phyloP scores from a whole-genome alignment of 2,113 vertebrate species.

The Marcusenius ussheri region DNA sequence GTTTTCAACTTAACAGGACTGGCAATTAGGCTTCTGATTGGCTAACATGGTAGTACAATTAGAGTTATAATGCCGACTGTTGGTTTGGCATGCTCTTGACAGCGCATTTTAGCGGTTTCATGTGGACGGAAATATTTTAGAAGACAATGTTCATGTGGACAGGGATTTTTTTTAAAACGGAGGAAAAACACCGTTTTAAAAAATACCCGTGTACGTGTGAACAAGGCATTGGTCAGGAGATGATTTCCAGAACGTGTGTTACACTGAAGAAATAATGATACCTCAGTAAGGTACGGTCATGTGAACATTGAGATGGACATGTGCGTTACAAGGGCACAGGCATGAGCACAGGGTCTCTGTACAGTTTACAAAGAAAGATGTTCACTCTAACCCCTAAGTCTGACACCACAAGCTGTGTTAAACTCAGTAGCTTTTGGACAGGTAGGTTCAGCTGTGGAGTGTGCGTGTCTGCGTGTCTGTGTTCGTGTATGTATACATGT shows the following conservation, averaged over 20 bases:
- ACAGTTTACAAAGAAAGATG: conserved; percentile 27
- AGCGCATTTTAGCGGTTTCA: too few species aligned
- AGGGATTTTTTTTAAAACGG: too few species aligned
- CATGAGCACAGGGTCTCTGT: conserved; percentile 38
- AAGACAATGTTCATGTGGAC: too few species aligned
- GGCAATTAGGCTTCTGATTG: too few species aligned
- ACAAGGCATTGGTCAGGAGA: not conserved
- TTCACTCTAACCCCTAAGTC: not conserved
- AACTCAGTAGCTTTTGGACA: not conserved
- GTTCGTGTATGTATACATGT: not conserved
- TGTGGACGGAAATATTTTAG: too few species aligned
- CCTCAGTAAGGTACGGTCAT: conserved; percentile 34
- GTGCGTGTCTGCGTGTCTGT: not conserved
- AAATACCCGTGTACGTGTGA: too few species aligned
- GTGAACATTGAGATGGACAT: conserved; percentile 28
- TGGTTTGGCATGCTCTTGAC: too few species aligned
- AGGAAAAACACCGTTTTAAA: too few species aligned
- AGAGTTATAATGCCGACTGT: too few species aligned
- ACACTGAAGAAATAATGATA: conserved; percentile 36
- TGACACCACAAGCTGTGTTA: not conserved
- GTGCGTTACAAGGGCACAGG: conserved; percentile 26
- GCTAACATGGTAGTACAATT: too few species aligned
- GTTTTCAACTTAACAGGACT: too few species aligned
- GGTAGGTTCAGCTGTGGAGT: not conserved
- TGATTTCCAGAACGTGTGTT: conserved; percentile 18